A percentile compares a stretch with the other conserved stretches of the same genome.
phyloP scores from a whole-genome alignment of 1,140 invertebrate species.

The Delia radicum region DNA sequence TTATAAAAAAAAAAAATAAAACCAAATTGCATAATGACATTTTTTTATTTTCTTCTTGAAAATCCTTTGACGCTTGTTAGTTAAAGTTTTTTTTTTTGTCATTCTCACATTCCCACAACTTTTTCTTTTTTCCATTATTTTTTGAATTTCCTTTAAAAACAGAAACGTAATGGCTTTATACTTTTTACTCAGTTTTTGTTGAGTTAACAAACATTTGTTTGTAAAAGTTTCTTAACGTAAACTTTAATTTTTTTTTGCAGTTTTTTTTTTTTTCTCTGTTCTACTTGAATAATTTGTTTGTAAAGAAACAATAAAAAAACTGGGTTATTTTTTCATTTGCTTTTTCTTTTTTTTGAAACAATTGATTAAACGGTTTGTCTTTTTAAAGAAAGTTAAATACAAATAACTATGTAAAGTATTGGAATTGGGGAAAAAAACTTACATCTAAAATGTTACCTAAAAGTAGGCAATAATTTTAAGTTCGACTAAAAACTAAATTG shows the following conservation, averaged over 20 bases:
- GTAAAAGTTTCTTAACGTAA: background rate
- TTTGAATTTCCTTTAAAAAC: background rate
- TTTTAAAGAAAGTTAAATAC: background rate
- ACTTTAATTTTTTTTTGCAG: background rate
- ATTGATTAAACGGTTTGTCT: slow-evolving; percentile 6
- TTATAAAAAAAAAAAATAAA: background rate
- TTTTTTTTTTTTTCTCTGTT: background rate
- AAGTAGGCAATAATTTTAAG: background rate
- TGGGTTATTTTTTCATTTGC: background rate
- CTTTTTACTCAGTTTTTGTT: background rate
- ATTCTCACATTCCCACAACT: background rate
- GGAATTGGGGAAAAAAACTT: background rate
- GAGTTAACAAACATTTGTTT: background rate
- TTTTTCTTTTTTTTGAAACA: background rate
- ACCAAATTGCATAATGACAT: background rate
- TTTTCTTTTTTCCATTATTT: background rate
- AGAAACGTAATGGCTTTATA: too few species aligned
- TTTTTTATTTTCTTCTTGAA: background rate
- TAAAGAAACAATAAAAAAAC: background rate
- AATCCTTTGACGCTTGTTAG: background rate
- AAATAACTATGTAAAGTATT: background rate
- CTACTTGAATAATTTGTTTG: background rate
- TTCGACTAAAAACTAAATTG: too few species aligned
- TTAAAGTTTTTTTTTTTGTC: background rate
- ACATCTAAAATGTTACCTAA: background rate